Evolutionary conservation across 2,888 invertebrate species (phyloP).

Genomic region (Theristus sp.): DNA sequence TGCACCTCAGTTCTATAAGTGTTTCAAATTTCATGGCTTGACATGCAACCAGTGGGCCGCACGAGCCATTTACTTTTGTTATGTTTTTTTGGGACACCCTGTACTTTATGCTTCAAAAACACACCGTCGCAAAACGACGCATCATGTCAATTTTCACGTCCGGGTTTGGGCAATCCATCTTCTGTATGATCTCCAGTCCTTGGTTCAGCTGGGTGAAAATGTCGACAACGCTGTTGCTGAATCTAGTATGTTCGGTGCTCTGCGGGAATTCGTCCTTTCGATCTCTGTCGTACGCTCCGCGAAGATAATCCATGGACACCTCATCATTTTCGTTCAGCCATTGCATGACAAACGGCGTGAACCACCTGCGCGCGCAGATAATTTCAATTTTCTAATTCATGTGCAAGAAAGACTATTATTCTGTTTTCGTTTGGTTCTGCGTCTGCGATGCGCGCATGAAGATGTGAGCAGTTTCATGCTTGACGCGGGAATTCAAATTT

Average conservation of each 20-base stretch:
- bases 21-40: too few species aligned
- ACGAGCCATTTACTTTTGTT: too few species aligned
- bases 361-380: slow-evolving; percentile 53
- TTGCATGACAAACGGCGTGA: slow-evolving; percentile 99
- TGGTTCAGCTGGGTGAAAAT: slow-evolving; percentile 98
- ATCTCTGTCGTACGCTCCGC: slow-evolving; percentile 72
- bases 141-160: slow-evolving; percentile 97
- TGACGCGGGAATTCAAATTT: too few species aligned
- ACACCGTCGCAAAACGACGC: slow-evolving; percentile 66
- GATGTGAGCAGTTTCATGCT: too few species aligned
- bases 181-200: slow-evolving; percentile 91
- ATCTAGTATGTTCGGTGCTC: slow-evolving; percentile 92
- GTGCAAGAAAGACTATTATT: background rate
- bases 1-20: too few species aligned
- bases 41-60: too few species aligned
- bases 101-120: too few species aligned
- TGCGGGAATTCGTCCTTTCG: slow-evolving; percentile 64
- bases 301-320: slow-evolving; percentile 89
- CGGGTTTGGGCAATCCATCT: slow-evolving; percentile 65
- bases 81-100: too few species aligned
- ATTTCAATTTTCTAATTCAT: too few species aligned
- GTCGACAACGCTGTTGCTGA: slow-evolving; percentile 97
- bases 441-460: too few species aligned
- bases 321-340: slow-evolving; percentile 99
- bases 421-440: too few species aligned